A percentile compares a stretch with the other conserved stretches of the same genome.
Evolutionary conservation across 2,797 vertebrate species (phyloP).

Genomic region (Brachyrhaphis roseni): DNA sequence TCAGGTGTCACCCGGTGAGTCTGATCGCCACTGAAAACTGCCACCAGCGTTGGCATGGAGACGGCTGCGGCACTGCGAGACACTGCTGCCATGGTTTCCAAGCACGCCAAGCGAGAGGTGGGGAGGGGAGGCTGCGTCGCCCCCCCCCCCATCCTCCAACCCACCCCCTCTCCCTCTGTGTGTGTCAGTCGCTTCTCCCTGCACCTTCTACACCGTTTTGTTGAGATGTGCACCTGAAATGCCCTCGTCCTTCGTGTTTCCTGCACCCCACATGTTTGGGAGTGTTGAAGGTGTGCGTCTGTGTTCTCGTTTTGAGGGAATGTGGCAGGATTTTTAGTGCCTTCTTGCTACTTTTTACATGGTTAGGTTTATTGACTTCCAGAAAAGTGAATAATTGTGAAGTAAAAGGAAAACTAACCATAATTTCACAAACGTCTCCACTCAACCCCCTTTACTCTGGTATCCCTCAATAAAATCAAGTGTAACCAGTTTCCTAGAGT

Average conservation of each 20-base stretch:
- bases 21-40: slow-evolving; percentile 73
- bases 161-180: slow-evolving; percentile 23
- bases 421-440: neutral
- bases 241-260: slow-evolving; percentile 18
- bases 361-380: no score
- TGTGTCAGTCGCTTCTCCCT: slow-evolving; percentile 11
- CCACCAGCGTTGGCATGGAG: slow-evolving; percentile 81
- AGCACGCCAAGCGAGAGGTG: slow-evolving; percentile 72
- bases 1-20: slow-evolving; percentile 75
- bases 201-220: slow-evolving; percentile 46
- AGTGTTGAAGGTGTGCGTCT: neutral
- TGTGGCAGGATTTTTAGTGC: neutral
- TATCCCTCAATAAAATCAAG: neutral
- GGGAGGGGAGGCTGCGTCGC: slow-evolving; percentile 62
- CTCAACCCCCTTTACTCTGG: neutral
- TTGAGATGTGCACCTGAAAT: slow-evolving; percentile 26
- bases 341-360: neutral
- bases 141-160: slow-evolving; percentile 23
- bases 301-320: neutral
- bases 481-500: neutral
- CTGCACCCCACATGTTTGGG: slow-evolving; percentile 12
- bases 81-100: slow-evolving; percentile 82
- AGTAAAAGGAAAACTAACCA: neutral
- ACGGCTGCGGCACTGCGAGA: slow-evolving; percentile 74
- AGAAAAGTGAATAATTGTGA: neutral